Percentiles rank a stretch among this genome's conserved stretches.
phyloP scores from a whole-genome alignment of 2,888 invertebrate genomes.

The Pyrocoelia pectoralis region DNA sequence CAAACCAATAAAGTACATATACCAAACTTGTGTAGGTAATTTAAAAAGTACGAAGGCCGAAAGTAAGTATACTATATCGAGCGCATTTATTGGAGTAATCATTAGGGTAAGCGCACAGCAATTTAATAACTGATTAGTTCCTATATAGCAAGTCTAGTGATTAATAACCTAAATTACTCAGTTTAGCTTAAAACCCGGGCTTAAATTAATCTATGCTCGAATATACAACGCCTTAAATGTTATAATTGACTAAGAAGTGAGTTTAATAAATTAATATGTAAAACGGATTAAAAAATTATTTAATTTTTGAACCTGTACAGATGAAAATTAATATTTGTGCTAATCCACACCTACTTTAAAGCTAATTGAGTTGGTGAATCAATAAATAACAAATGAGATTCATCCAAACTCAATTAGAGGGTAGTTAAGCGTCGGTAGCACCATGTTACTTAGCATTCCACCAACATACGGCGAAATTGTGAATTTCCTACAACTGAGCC shows the following conservation, averaged over 20 bases:
- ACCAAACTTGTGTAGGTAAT: too few species aligned
- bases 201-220: not conserved
- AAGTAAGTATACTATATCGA: too few species aligned
- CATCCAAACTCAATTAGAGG: conserved; percentile 24
- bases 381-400: conserved; percentile 27
- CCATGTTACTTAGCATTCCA: conserved; percentile 25
- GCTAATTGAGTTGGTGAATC: conserved; percentile 6
- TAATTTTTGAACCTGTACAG: not conserved
- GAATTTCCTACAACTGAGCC: conserved; percentile 29
- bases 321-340: too few species aligned
- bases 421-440: conserved; percentile 24
- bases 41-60: too few species aligned
- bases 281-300: not conserved
- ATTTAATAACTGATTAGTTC: not conserved
- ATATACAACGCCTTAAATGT: not conserved
- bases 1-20: too few species aligned
- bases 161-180: conserved; percentile 1
- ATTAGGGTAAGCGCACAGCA: not conserved
- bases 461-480: conserved; percentile 28
- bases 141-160: not conserved
- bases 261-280: not conserved
- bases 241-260: not conserved
- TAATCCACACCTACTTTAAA: too few species aligned
- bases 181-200: not conserved
- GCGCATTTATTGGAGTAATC: not conserved